Base-by-base conservation (phyloP, 2,888 invertebrate genomes). In the Plebejus argus region DNA sequence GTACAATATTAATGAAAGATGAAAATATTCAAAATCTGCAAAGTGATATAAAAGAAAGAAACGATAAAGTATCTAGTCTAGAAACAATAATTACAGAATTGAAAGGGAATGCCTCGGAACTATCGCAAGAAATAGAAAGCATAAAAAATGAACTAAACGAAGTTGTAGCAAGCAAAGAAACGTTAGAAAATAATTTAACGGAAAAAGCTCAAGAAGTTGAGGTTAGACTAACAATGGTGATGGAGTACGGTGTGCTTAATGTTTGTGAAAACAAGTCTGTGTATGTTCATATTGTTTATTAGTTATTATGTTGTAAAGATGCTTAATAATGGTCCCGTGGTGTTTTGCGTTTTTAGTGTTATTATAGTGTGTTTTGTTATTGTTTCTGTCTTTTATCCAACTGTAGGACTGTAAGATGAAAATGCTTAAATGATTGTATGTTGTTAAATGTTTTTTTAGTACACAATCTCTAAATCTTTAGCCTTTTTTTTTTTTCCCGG, bases 201-300 rank as follows among this genome's bases (percentile, higher is more conserved):
- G 23, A 49, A 49, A 74, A 74, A 74, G 74, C 53, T 53, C 5
- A 49, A 28, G 89, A 89, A 74, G 82, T 92, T 12, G 86, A 86
- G 71, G 90, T 90, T 39, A 76, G 82, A 86, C 88, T 45, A 86
- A 89, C 72, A 61, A 72, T 10, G 76, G 70, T 78, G 72, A 90
- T 90, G 3, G 90, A 91, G 12, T 23, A 61, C 4, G 3, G 12
- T 66, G 15, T 15, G 72, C 45, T 72, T 72, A 23, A 72, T 39
- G 72, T 66, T 66, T 66, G 66, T 66, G 15, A 53, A 45, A 10
- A 45, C 18, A 53, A 53, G 53, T 15, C 66, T 66, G 23, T 61
- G 58, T 58, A 58, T 58, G 20, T 20, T 58, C 23, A 23, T 61
- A 23, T 61, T 20, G 18, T 53, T 53, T 15, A 5, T 53, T 53